phyloP scores from a whole-genome alignment of 1,140 invertebrate species.

The Penaeus indicus region DNA sequence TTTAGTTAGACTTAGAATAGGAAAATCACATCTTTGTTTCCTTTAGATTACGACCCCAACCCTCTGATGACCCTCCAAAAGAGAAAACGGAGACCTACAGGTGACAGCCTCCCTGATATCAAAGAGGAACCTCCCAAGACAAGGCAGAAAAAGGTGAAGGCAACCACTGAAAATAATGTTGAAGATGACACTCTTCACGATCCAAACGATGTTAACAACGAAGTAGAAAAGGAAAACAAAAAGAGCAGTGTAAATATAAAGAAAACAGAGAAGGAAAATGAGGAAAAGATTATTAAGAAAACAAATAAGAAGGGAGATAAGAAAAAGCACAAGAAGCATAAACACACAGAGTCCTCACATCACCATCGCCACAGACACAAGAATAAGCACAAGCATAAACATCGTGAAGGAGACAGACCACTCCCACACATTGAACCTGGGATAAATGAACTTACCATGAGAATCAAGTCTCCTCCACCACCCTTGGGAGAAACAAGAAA shows the following conservation, averaged over 20 bases:
- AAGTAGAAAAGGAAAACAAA: constrained; percentile 67
- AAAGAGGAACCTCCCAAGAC: constrained; percentile 28
- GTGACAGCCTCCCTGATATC: constrained; percentile 66
- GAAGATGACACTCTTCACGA: constrained; percentile 17
- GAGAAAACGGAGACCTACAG: constrained; percentile 76
- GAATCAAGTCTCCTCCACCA: constrained; percentile 61
- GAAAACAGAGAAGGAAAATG: constrained; percentile 77
- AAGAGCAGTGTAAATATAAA: constrained; percentile 52
- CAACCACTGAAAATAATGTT: constrained; percentile 29
- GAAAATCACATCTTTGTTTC: constrained; percentile 55
- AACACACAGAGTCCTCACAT: constrained; percentile 70
- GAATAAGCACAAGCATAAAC: constrained; percentile 70
- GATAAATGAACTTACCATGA: constrained; percentile 58
- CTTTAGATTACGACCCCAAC: constrained; percentile 83
- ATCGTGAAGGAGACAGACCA: constrained; percentile 44
- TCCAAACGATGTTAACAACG: constrained; percentile 28
- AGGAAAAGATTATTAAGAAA: constrained; percentile 68
- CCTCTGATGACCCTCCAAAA: constrained; percentile 82
- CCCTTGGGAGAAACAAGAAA: constrained; percentile 38
- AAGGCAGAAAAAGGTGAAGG: constrained; percentile 43
- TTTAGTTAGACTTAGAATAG: no score
- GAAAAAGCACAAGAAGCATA: constrained; percentile 79
- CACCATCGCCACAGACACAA: constrained; percentile 80
- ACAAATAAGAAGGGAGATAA: constrained; percentile 48
- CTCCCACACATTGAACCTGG: constrained; percentile 62